Conservation (phyloP, 2,113 vertebrate species). For the Ranitomeya variabilis region DNA sequence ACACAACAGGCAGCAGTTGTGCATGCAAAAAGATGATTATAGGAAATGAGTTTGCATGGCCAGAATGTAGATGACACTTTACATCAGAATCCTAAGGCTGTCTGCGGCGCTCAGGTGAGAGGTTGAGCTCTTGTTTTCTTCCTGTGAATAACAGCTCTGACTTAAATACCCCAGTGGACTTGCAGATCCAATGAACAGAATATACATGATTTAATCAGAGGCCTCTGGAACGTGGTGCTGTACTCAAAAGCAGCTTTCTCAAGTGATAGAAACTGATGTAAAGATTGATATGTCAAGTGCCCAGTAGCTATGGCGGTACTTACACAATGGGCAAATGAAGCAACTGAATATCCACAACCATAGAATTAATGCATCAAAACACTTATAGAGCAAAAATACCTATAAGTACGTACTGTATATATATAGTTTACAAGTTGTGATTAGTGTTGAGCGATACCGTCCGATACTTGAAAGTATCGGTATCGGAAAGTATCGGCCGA, state of each 20-base stretch:
- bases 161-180: conserved; percentile 56
- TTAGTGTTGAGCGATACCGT: no score
- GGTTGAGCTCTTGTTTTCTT: conserved; percentile 55
- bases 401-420: neutral
- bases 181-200: conserved; percentile 39
- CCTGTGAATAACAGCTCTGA: conserved; percentile 52
- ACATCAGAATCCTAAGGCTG: conserved; percentile 20
- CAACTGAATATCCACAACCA: neutral
- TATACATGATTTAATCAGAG: conserved; percentile 51
- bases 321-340: neutral
- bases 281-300: conserved; percentile 20
- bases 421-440: no score
- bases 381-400: neutral
- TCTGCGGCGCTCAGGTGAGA: conserved; percentile 43
- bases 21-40: conserved; percentile 56
- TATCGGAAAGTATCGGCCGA: no score
- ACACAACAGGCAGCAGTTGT: conserved; percentile 44
- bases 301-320: neutral
- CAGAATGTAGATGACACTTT: conserved; percentile 50
- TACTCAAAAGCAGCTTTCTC: conserved; percentile 18
- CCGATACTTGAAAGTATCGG: no score
- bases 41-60: conserved; percentile 54
- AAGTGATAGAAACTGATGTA: conserved; percentile 27
- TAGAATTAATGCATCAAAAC: no score
- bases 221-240: neutral